phyloP scores from a whole-genome alignment of 2,888 invertebrate species.

The Acanthoscelides obtectus region DNA sequence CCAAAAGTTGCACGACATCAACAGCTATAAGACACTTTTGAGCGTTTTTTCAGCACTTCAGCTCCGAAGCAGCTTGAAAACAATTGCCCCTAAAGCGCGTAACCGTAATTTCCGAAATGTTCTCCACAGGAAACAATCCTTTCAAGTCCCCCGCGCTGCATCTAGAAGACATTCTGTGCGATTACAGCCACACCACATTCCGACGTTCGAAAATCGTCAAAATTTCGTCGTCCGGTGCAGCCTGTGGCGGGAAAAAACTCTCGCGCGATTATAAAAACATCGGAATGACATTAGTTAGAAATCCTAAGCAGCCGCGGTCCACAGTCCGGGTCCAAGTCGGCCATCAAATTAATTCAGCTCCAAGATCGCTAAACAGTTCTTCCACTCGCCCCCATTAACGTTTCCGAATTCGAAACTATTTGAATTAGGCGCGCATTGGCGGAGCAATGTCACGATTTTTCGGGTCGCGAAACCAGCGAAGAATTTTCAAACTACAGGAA shows the following conservation, averaged over 20 bases:
- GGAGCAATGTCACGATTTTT: not conserved
- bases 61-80: not conserved
- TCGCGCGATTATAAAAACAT: conserved; percentile 17
- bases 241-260: not conserved
- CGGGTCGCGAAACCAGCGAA: no score
- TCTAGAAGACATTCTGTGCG: not conserved
- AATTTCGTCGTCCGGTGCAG: conserved; percentile 7
- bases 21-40: no score
- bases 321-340: not conserved
- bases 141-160: not conserved
- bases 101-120: not conserved
- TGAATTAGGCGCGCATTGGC: conserved; percentile 37
- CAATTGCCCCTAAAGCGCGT: not conserved
- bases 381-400: conserved; percentile 34
- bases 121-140: not conserved
- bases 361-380: conserved; percentile 19
- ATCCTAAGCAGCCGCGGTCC: conserved; percentile 6
- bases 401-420: conserved; percentile 38
- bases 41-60: no score
- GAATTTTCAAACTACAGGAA: no score
- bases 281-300: conserved; percentile 25
- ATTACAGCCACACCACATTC: conserved; percentile 7
- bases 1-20: no score
- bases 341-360: conserved; percentile 29
- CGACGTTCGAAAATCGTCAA: conserved; percentile 16